These are phyloP conservation scores for Pentalonia nigronervosa DNA, from an alignment of 1,140 invertebrate genomes.

Conservation along the genomic window DNA sequence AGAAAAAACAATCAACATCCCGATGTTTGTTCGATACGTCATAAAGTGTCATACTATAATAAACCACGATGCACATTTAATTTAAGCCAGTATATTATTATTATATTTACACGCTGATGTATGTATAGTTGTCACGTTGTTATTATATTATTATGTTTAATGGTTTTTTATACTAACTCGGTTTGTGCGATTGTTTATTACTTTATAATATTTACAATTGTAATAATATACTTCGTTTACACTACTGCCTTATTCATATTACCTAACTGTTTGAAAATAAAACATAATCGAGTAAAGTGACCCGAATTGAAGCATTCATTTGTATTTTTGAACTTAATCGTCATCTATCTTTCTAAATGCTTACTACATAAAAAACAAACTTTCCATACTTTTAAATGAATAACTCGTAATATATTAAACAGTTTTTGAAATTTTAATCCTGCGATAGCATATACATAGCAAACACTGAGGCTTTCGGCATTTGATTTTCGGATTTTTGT, in stretches of 20 bases:
- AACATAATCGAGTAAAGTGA: not conserved
- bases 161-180: not conserved
- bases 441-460: not conserved
- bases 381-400: not conserved
- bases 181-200: not conserved
- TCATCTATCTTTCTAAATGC: not conserved
- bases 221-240: not conserved
- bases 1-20: slow-evolving; percentile 17
- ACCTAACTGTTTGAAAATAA: not conserved
- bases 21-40: not conserved
- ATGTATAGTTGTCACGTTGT: not conserved
- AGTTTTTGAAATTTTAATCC: not conserved
- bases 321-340: not conserved
- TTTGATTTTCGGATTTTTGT: not conserved
- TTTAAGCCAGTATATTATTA: not conserved
- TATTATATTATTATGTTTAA: not conserved
- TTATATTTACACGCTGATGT: not conserved
- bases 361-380: no score
- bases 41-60: not conserved
- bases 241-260: not conserved
- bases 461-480: no score
- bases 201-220: not conserved
- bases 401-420: not conserved
- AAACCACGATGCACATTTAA: not conserved
- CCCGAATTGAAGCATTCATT: not conserved